Conservation (phyloP, 2,797 vertebrate genomes). For the Amazona finschi region DNA sequence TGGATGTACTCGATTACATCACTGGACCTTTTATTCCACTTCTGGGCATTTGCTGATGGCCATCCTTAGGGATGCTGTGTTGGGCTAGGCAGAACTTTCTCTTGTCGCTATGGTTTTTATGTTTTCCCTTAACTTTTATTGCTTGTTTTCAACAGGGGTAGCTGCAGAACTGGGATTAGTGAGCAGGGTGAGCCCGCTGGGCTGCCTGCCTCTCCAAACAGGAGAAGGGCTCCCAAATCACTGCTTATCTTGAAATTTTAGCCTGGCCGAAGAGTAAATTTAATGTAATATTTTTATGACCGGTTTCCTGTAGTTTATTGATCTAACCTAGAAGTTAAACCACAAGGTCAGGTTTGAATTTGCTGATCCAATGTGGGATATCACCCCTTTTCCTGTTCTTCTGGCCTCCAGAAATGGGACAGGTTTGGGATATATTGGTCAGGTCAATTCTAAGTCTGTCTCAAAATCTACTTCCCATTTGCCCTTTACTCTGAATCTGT, state of each 20-base stretch:
- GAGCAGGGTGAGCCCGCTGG: background rate
- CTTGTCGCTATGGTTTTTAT: background rate
- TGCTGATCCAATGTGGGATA: background rate
- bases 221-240: background rate
- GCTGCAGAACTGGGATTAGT: background rate
- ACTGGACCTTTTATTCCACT: background rate
- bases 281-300: background rate
- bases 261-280: background rate
- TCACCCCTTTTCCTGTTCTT: background rate
- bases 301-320: background rate
- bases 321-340: background rate
- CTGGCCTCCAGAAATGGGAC: background rate
- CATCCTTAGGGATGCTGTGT: rapidly evolving
- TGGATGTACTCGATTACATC: rapidly evolving
- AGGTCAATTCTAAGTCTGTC: background rate
- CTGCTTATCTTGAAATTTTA: background rate
- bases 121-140: background rate
- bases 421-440: rapidly evolving
- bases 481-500: background rate
- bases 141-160: background rate
- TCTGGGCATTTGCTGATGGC: too few relatives aligned
- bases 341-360: background rate
- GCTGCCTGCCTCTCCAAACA: background rate
- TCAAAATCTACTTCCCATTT: background rate
- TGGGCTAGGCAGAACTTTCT: rapidly evolving